Percentiles rank a stretch among this genome's conserved stretches.
Conservation (phyloP, 2,113 vertebrate species). For the Spermophilus dauricus region DNA sequence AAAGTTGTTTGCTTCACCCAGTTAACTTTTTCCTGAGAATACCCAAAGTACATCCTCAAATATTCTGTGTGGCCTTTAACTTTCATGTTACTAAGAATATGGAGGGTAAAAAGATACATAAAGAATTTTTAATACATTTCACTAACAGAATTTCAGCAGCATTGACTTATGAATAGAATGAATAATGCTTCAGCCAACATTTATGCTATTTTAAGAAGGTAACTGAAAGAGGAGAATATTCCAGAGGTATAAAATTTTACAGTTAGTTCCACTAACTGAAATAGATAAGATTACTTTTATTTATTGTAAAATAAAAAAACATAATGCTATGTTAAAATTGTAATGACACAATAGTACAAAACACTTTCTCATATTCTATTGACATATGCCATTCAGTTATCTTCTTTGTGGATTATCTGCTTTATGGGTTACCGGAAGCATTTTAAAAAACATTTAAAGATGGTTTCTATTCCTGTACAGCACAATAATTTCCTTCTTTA, state of each 20-base stretch:
- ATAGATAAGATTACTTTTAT: constrained; percentile 17
- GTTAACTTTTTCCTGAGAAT: background rate
- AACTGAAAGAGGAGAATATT: constrained; percentile 67
- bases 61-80: background rate
- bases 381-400: background rate
- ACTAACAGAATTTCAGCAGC: constrained; percentile 47
- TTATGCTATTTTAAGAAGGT: constrained; percentile 66
- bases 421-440: background rate
- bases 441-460: background rate
- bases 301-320: constrained; percentile 39
- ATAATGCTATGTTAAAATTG: constrained; percentile 28
- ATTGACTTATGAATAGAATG: constrained; percentile 60
- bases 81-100: constrained; percentile 8
- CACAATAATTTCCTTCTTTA: constrained; percentile 3
- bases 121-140: constrained; percentile 26
- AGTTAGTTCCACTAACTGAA: constrained; percentile 52
- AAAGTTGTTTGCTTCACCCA: background rate
- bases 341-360: background rate
- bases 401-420: background rate
- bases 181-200: constrained; percentile 52
- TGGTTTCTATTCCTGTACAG: background rate
- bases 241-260: constrained; percentile 31
- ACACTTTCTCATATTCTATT: background rate
- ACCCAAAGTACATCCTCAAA: background rate
- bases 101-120: background rate